These are phyloP conservation scores for Pitta sordida DNA, from an alignment of 2,113 vertebrate genomes.

Conservation along the genomic window DNA sequence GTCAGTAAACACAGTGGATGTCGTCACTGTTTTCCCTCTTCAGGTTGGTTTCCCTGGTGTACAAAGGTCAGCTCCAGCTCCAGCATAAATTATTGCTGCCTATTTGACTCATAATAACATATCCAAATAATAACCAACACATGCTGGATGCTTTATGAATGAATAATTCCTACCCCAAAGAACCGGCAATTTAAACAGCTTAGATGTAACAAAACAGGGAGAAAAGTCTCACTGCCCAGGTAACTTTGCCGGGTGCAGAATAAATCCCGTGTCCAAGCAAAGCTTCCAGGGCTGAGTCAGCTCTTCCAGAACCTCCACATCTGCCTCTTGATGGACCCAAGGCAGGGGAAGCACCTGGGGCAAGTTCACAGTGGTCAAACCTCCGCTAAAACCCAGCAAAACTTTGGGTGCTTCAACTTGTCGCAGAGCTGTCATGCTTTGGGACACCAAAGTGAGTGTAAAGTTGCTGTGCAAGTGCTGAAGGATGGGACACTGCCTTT, in stretches of 20 bases:
- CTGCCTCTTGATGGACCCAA: neutral
- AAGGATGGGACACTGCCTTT: rapidly evolving
- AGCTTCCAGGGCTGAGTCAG: neutral
- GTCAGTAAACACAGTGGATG: slow-evolving; percentile 52
- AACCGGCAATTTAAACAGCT: slow-evolving; percentile 11
- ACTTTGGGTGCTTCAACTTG: rapidly evolving
- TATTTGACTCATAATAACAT: slow-evolving; percentile 54
- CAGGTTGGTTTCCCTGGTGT: slow-evolving; percentile 63
- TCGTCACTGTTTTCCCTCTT: slow-evolving; percentile 48
- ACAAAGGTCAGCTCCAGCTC: slow-evolving; percentile 56
- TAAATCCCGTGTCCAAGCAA: neutral
- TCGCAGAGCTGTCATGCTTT: rapidly evolving
- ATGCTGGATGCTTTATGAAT: slow-evolving; percentile 48
- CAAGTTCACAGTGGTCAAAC: rapidly evolving
- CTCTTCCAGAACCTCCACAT: neutral
- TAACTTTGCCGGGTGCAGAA: neutral
- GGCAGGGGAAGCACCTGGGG: neutral
- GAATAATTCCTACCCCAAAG: slow-evolving; percentile 13
- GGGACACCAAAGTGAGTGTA: rapidly evolving
- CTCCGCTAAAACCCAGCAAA: neutral
- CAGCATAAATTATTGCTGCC: slow-evolving; percentile 55
- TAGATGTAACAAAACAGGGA: neutral
- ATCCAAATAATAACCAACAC: slow-evolving; percentile 56
- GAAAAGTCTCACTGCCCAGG: neutral
- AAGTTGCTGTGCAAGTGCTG: rapidly evolving